These are phyloP conservation scores for Cetonia aurata DNA, from an alignment of 2,888 invertebrate genomes.

Conservation along the genomic window DNA sequence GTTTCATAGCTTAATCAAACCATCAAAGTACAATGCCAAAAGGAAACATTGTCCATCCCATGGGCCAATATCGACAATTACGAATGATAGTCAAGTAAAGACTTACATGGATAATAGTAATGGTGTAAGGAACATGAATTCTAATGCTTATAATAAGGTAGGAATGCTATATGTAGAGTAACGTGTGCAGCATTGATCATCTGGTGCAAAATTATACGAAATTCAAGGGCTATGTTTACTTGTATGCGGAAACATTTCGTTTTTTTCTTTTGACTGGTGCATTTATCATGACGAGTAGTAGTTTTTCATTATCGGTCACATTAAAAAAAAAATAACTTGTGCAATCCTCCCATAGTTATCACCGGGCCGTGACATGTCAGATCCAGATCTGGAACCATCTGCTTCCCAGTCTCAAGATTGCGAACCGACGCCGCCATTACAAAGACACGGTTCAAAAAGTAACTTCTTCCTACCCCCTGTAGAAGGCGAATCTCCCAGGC, in stretches of 20 bases:
- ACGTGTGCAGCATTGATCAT: not conserved
- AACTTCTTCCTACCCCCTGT: slow-evolving; percentile 88
- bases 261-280: too few relatives aligned
- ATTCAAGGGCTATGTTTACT: too few relatives aligned
- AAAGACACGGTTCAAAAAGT: slow-evolving; percentile 87
- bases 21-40: slow-evolving; percentile 77
- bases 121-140: slow-evolving; percentile 81
- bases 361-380: slow-evolving; percentile 85
- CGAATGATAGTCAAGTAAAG: slow-evolving; percentile 90
- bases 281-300: too few relatives aligned
- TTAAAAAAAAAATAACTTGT: slow-evolving; percentile 12
- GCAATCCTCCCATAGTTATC: slow-evolving; percentile 73
- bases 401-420: slow-evolving; percentile 94
- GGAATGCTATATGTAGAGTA: slow-evolving; percentile 61
- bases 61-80: slow-evolving; percentile 67
- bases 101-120: slow-evolving; percentile 95
- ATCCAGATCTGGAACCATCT: slow-evolving; percentile 89
- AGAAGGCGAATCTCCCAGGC: slow-evolving; percentile 70
- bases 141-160: slow-evolving; percentile 94
- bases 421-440: slow-evolving; percentile 89
- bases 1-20: slow-evolving; percentile 72
- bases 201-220: too few relatives aligned
- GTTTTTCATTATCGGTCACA: not conserved
- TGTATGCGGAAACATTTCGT: too few relatives aligned
- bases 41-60: slow-evolving; percentile 69